Conservation (phyloP, 2,113 vertebrate species). For the Tricholaema leucomelas region DNA sequence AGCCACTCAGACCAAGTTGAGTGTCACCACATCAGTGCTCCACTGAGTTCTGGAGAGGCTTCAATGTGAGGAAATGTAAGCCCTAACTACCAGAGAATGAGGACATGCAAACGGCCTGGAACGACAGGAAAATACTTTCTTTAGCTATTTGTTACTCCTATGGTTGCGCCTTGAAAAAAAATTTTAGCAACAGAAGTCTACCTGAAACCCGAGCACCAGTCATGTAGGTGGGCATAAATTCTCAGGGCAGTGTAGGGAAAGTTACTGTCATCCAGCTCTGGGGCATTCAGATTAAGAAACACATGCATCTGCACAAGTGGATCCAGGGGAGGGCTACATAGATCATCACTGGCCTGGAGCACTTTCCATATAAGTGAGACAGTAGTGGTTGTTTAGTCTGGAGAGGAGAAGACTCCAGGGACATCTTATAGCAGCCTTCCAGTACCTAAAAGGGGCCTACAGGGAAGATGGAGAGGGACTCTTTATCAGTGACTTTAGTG, state of each 20-base stretch:
- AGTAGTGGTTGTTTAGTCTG: too few relatives aligned
- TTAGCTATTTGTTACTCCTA: background rate
- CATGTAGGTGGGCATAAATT: background rate
- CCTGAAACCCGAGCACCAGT: background rate
- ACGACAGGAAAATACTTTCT: background rate
- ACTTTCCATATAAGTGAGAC: too few relatives aligned
- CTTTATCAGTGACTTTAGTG: too few relatives aligned
- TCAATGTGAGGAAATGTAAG: background rate
- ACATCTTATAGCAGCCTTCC: too few relatives aligned
- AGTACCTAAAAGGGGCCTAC: too few relatives aligned
- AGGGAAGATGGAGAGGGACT: too few relatives aligned
- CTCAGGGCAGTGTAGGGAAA: background rate
- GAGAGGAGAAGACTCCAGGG: too few relatives aligned
- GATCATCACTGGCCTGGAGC: too few relatives aligned
- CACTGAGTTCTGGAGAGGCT: background rate
- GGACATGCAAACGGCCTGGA: background rate
- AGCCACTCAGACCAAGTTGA: background rate
- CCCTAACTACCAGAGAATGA: background rate
- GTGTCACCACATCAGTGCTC: background rate
- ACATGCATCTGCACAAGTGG: too few relatives aligned
- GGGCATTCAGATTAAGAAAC: too few relatives aligned
- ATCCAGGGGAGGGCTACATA: too few relatives aligned
- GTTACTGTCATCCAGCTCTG: background rate
- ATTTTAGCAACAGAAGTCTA: background rate
- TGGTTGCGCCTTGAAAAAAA: background rate